phyloP scores from a whole-genome alignment of 2,113 vertebrate genomes.

The Dipodomys merriami region DNA sequence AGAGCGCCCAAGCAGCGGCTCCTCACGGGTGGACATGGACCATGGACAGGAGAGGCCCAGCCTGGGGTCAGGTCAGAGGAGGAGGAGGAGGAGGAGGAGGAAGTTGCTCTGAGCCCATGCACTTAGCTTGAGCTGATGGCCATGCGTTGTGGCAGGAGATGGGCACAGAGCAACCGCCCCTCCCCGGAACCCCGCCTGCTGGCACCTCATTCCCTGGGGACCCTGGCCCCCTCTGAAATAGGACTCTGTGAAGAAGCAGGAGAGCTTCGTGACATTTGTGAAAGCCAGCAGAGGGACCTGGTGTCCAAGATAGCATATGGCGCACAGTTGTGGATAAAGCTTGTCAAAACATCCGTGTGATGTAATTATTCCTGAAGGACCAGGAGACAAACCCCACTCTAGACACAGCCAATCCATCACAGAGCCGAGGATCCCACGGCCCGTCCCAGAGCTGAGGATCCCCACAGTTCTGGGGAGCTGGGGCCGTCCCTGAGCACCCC shows the following conservation, averaged over 20 bases:
- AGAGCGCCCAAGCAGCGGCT: not conserved
- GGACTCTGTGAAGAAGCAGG: not conserved
- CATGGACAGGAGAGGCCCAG: not conserved
- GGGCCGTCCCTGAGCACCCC: not conserved
- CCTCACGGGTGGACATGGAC: not conserved
- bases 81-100: not conserved
- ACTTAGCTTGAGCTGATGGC: not conserved
- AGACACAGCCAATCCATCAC: not conserved
- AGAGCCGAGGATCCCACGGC: not conserved
- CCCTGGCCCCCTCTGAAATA: not conserved
- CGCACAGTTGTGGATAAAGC: not conserved
- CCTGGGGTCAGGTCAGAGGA: not conserved
- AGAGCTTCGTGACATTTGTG: slow-evolving; percentile 35
- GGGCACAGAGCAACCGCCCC: no score
- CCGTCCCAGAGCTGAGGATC: not conserved
- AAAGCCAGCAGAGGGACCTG: not conserved
- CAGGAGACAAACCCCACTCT: not conserved
- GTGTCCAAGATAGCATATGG: not conserved
- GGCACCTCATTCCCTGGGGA: no score
- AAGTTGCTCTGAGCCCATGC: not conserved
- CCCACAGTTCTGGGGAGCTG: not conserved
- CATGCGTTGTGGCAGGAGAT: no score
- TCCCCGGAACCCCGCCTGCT: no score
- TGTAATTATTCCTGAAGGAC: not conserved
- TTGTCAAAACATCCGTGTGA: not conserved